Evolutionary conservation across 1,140 invertebrate species (phyloP).

Genomic region (Dendrolimus punctatus): DNA sequence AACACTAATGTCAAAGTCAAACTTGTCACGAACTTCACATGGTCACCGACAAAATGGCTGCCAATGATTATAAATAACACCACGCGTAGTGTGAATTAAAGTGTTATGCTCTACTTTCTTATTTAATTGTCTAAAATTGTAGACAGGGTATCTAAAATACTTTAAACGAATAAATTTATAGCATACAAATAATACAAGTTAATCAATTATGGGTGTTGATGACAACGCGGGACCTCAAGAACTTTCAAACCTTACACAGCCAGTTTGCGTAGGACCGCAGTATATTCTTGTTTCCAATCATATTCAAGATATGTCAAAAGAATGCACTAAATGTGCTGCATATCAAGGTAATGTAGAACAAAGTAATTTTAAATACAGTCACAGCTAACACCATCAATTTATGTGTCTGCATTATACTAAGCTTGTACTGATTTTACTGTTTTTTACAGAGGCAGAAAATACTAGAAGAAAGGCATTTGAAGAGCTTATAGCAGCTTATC

Average conservation of each 20-base stretch:
- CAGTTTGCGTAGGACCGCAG: slow-evolving; percentile 19
- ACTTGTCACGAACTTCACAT: no score
- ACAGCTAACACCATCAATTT: no score
- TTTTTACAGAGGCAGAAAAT: slow-evolving; percentile 6
- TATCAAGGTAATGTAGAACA: no score
- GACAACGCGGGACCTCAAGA: slow-evolving; percentile 18
- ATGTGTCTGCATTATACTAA: no score
- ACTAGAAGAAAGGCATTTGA: slow-evolving; percentile 37
- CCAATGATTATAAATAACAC: no score
- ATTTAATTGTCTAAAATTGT: neutral
- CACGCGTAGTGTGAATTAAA: no score
- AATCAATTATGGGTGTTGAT: slow-evolving; percentile 31
- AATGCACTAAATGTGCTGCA: neutral
- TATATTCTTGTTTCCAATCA: slow-evolving; percentile 45
- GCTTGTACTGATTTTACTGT: no score
- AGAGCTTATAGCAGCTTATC: slow-evolving; percentile 39
- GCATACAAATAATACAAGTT: slow-evolving; percentile 6
- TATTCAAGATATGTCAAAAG: slow-evolving; percentile 24
- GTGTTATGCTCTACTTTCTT: no score
- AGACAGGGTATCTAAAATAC: neutral
- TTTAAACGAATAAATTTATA: no score
- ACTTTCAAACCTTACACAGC: slow-evolving; percentile 14
- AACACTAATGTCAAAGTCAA: no score
- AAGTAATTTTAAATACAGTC: no score
- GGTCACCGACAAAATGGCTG: no score